phyloP scores from a whole-genome alignment of 2,113 vertebrate genomes.

The Thomomys bottae region DNA sequence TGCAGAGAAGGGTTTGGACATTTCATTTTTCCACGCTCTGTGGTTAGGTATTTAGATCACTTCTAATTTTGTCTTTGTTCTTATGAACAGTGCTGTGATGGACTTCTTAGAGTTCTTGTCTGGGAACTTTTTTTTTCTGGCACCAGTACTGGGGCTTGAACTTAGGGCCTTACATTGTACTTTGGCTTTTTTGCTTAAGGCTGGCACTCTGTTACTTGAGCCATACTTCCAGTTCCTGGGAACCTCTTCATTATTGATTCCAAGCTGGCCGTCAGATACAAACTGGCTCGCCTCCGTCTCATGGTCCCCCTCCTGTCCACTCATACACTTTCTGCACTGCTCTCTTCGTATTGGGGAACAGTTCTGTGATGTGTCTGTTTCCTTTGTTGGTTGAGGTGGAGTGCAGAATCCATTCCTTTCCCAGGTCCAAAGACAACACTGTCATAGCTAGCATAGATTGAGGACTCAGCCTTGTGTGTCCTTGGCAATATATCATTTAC shows the following conservation, averaged over 20 bases:
- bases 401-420: neutral
- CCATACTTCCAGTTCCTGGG: neutral
- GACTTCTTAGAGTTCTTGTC: neutral
- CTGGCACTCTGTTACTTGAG: too few species aligned
- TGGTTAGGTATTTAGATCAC: too few species aligned
- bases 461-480: neutral
- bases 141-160: too few species aligned
- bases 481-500: neutral
- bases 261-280: too few species aligned
- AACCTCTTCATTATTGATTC: too few species aligned
- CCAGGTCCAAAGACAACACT: neutral
- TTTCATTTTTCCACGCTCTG: neutral
- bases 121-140: too few species aligned
- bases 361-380: neutral
- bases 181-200: too few species aligned
- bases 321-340: too few species aligned
- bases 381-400: neutral
- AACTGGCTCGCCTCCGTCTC: too few species aligned
- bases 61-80: neutral
- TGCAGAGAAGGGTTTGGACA: neutral
- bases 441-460: neutral
- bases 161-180: too few species aligned
- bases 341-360: neutral
- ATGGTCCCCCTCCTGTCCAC: too few species aligned
- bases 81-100: neutral